Evolutionary conservation across 2,888 invertebrate species (phyloP), one percentile per base, ranked within the genome.

Genomic region (Campoletis raptor): DNA sequence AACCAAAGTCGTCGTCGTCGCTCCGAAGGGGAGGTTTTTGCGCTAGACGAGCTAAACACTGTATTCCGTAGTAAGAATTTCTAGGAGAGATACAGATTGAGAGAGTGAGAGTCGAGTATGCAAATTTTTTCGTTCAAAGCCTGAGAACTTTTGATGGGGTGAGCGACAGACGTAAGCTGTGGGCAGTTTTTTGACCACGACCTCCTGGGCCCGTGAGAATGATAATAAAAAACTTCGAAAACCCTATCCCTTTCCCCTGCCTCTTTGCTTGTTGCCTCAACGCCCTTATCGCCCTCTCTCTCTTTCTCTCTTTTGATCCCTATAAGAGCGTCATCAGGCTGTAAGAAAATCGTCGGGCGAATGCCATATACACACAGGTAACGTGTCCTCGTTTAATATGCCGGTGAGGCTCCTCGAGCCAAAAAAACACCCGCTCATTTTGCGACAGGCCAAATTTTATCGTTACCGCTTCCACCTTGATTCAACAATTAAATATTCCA

Each of bases 121-220:
- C 89, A 88, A 89, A 89, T 89, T 89, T 87, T 77, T 72, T 85
- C 85, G 74, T 74, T n/a, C 48, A 61, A 86, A 85, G 87, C 88
- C 89, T 88, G 89, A 89, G 88, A 89, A 89, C 89, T 89, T 85
- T 87, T 78, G 76, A 85, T 82, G 84, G 88, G 89, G 85, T 85
- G 86, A 82, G 82, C 69, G 84, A 84, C 85, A 80, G 72, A 83
- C 81, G 80, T 69, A 87, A 64, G 66, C 73, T 85, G 80, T 86
- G 86, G 82, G 85, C 82, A 85, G 85, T 90, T 92, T 92, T 93
- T 93, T 90, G 90, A 90, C 89, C 90, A 89, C 87, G 87, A 87
- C 89, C 89, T 90, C 89, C 90, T 91, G 89, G 90, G 89, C 90
- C 88, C 91, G 89, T 90, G 89, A 90, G 89, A 90, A 92, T 90